Conservation (phyloP, 2,113 vertebrate species). For the crab-eating macaque (Macaca fascicularis) region T2T-MFA8v1.1 NC_088376.1:56926001-56926500, state of each 20-base stretch:
- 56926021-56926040: neutral
- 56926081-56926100: neutral
- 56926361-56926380: neutral
- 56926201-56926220: neutral
- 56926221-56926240: neutral
- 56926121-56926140: neutral
- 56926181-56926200: neutral
- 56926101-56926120: neutral
- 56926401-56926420: neutral
- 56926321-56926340: neutral
- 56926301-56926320: neutral
- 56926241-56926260: neutral
- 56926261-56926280: neutral
- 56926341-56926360: neutral
- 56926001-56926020: neutral
- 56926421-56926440: neutral
- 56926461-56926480: neutral
- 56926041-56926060: neutral
- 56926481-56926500: neutral
- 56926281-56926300: neutral
- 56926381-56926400: neutral
- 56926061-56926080: neutral
- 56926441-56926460: neutral
- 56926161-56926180: neutral
- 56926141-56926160: neutral